Evolutionary conservation across 2,888 invertebrate species (phyloP).

Genomic region (Torymus texanus): DNA sequence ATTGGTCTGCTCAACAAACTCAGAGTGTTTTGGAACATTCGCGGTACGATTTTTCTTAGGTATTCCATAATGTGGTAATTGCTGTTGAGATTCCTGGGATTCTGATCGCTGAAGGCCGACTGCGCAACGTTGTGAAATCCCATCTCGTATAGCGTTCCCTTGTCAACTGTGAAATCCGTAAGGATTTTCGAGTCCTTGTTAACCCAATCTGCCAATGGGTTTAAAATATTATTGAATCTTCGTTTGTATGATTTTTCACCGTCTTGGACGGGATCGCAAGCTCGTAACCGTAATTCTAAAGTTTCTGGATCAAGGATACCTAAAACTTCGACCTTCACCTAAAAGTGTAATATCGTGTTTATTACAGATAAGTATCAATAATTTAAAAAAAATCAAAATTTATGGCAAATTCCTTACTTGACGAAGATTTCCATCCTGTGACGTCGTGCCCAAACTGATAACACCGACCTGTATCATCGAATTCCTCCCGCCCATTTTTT

Average conservation of each 20-base stretch:
- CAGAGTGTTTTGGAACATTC: slow-evolving; percentile 93
- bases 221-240: slow-evolving; percentile 88
- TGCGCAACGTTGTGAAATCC: slow-evolving; percentile 88
- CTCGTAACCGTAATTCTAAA: slow-evolving; percentile 82
- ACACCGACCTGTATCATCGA: slow-evolving; percentile 81
- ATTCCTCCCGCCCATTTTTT: slow-evolving; percentile 82
- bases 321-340: slow-evolving; percentile 91
- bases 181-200: slow-evolving; percentile 85
- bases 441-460: slow-evolving; percentile 90
- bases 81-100: slow-evolving; percentile 77
- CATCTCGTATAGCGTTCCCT: slow-evolving; percentile 84
- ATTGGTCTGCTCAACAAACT: slow-evolving; percentile 88
- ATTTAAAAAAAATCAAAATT: neutral
- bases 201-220: slow-evolving; percentile 87
- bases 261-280: slow-evolving; percentile 88
- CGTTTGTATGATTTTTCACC: slow-evolving; percentile 87
- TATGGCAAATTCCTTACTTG: slow-evolving; percentile 64
- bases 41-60: slow-evolving; percentile 87
- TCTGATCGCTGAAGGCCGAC: slow-evolving; percentile 76
- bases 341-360: slow-evolving; percentile 5
- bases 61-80: slow-evolving; percentile 92
- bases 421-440: slow-evolving; percentile 80
- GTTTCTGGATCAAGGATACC: slow-evolving; percentile 87
- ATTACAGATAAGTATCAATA: slow-evolving; percentile 8
- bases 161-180: slow-evolving; percentile 90